Percentiles rank a stretch among this genome's conserved stretches.
Conservation (phyloP, 1,140 invertebrate genomes). For the Cataglyphis hispanica region DNA sequence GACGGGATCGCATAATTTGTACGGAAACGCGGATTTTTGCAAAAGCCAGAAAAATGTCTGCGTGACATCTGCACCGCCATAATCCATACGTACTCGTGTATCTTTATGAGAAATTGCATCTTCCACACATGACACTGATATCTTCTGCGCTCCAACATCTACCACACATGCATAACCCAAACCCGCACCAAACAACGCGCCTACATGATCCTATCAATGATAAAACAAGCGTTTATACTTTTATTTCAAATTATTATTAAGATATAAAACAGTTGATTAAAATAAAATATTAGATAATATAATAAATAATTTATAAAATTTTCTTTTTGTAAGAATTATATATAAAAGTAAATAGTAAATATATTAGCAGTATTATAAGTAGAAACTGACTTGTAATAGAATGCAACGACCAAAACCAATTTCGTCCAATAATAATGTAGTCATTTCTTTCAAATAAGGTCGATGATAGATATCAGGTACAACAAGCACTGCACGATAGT, state of each 20-base stretch:
- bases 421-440: constrained; percentile 92
- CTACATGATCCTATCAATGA: constrained; percentile 93
- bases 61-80: constrained; percentile 96
- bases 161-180: constrained; percentile 97
- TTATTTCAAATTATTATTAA: neutral
- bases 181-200: constrained; percentile 97
- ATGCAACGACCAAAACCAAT: constrained; percentile 97
- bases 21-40: constrained; percentile 95
- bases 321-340: neutral
- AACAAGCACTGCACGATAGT: constrained; percentile 95
- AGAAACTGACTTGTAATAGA: constrained; percentile 90
- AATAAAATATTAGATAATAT: too few species aligned
- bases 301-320: neutral
- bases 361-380: too few species aligned
- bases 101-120: constrained; percentile 97
- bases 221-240: constrained; percentile 1
- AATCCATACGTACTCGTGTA: constrained; percentile 94
- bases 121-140: constrained; percentile 97
- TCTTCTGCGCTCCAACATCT: constrained; percentile 98
- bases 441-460: constrained; percentile 94
- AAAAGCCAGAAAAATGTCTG: constrained; percentile 95
- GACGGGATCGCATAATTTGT: constrained; percentile 91
- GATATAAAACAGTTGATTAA: too few species aligned
- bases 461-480: constrained; percentile 97
- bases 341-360: neutral